Base-by-base conservation (phyloP, 2,888 invertebrate genomes). In the Agrilus cyanescens region DNA sequence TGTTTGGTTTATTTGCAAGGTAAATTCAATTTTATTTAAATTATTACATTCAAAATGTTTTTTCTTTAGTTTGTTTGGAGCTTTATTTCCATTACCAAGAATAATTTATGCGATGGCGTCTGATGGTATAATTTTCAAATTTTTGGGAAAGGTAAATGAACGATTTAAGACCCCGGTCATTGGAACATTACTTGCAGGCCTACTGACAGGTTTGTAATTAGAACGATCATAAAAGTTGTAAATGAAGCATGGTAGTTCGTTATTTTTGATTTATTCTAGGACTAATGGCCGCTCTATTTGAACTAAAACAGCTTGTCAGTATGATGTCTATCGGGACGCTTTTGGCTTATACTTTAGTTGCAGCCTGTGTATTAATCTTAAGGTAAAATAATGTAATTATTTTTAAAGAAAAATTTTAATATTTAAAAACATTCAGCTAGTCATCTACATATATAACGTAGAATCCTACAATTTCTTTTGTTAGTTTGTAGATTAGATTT, bases 41-140 rank as follows among this genome's bases (percentile, higher is more conserved):
- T 38, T 38, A 37, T 38, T 35, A 15, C 32, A 30, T 34, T 42
- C 37, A 40, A 47, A 42, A 45, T 47, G 34, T 34, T 25, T 10
- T 25, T 25, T 25, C 25, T 8, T 8, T 60, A 90, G 86, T 59
- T 68, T 89, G 40, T 74, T 89, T 55, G 90, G 90, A 3, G 81
- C 86, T 0, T 85, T 90, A 74, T 90, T 85, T 59, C 87, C 89
- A 0, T 66, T 91, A 34, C 89, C 91, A 1, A 75, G 91, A 47
- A 82, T 89, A 39, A 80, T 90, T 38, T 91, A 90, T 66, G 85
- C 90, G 18, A 90, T 93, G 89, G 80, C 90, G 1, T 73, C 78
- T 8, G 91, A 93, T 62, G 89, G 89, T 1, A 68, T 93, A 16
- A 72, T 93, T 53, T 93, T 85, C 67, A 70, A 74, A 47, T 82